Evolutionary conservation across 2,797 vertebrate species (phyloP), one percentile per base, ranked within the genome.

Genomic region (Malurus leucopterus): DNA sequence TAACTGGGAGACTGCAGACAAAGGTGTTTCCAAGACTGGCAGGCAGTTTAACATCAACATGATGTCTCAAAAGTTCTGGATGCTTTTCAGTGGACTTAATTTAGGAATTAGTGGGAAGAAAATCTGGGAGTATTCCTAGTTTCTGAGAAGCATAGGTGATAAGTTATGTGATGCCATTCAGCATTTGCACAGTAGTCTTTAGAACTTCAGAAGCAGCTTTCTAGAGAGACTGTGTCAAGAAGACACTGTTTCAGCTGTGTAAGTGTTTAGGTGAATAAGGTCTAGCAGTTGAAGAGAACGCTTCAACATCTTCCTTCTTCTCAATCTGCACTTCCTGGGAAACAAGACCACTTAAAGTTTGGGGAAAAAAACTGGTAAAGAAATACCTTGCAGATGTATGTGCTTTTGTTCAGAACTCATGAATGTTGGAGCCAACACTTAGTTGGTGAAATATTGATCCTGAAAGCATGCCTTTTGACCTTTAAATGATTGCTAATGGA

Each of bases 1-100:
- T 78, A 76, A 88, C 64, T 63, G 70, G 41, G 84, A 89, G 62
- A 59, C n/a, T 40, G 55, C n/a, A 71, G 61, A 38, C 46, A 76
- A 73, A 82, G 86, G 68, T 88, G 67, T 78, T 74, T 73, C 58
- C 50, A 61, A n/a, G 81, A 77, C 44, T 36, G 74, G 53, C 41
- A 74, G 30, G 54, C 70, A 72, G 36, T 64, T 58, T 51, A 34
- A 27, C 40, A 63, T 34, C 22, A 40, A 3, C 32, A 34, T n/a
- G 23, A 41, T 44, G 23, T 36, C 61, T 87, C 8, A 2, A 4
- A 83, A 81, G 49, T 55, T 34, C 47, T 58, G 55, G 7, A 11
- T 1, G 2, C 21, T 68, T 82, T 75, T 47, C 58, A 58, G 23
- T 17, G 7, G 10, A 9, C 61, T 89, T 81, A 38, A 49, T 64